Conservation (phyloP, 2,113 vertebrate genomes). For the Psittacus erithacus region DNA sequence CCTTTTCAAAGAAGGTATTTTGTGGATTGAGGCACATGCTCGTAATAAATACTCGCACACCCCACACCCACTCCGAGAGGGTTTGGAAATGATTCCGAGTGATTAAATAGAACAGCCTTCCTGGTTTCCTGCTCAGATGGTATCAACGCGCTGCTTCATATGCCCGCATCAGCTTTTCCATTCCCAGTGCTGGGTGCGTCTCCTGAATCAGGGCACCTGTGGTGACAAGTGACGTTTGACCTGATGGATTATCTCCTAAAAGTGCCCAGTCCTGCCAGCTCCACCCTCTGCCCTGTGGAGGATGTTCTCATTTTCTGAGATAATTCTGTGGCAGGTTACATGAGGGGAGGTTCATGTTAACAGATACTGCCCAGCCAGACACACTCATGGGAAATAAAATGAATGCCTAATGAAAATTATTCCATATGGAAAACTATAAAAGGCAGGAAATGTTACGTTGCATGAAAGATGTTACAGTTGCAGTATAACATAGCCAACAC, state of each 20-base stretch:
- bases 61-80: not conserved
- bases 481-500: not conserved
- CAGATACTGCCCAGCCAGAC: not conserved
- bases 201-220: slow-evolving; percentile 49
- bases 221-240: slow-evolving; percentile 55
- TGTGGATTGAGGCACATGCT: not conserved
- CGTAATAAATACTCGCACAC: not conserved
- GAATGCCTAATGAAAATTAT: not conserved
- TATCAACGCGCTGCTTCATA: slow-evolving; percentile 23
- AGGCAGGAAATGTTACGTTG: not conserved
- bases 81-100: slow-evolving; percentile 46
- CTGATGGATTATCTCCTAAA: slow-evolving; percentile 64
- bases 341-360: not conserved
- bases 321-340: not conserved
- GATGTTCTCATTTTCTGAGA: slow-evolving; percentile 4
- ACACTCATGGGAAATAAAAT: not conserved
- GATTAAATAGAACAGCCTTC: slow-evolving; percentile 38
- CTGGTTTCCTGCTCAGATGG: slow-evolving; percentile 70
- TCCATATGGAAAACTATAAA: not conserved
- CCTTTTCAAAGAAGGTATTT: slow-evolving; percentile 14
- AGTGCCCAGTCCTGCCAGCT: slow-evolving; percentile 28
- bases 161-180: slow-evolving; percentile 70
- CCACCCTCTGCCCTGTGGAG: not conserved
- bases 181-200: slow-evolving; percentile 65
- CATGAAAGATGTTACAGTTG: not conserved